A percentile compares a stretch with the other conserved stretches of the same genome.
These are phyloP conservation scores for Clunio marinus DNA, from an alignment of 2,888 invertebrate species.

Conservation along the genomic window DNA sequence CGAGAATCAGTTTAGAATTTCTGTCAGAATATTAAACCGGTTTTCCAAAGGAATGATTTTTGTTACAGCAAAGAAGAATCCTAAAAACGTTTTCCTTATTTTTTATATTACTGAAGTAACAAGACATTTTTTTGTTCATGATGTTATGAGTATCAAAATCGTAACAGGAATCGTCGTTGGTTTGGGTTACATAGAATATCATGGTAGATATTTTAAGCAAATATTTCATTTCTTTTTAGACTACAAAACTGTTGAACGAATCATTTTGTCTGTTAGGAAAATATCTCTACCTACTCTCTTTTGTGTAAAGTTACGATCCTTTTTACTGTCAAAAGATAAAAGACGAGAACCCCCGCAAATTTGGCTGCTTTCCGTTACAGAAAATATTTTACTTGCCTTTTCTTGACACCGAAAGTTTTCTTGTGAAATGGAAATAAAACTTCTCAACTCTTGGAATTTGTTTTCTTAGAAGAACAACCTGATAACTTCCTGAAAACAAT, in stretches of 20 bases:
- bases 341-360: conserved; percentile 11
- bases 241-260: no score
- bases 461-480: not conserved
- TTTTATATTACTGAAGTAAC: not conserved
- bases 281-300: not conserved
- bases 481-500: conserved; percentile 15
- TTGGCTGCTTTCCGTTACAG: not conserved
- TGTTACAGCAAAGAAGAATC: conserved; percentile 17
- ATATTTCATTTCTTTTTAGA: no score
- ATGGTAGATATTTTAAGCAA: no score
- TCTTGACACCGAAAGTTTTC: not conserved
- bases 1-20: not conserved
- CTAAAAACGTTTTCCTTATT: not conserved
- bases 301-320: not conserved
- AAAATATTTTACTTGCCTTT: not conserved
- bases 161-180: not conserved
- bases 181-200: not conserved
- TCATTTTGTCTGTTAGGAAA: no score
- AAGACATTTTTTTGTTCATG: not conserved
- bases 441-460: not conserved
- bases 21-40: not conserved
- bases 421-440: not conserved
- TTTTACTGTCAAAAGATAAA: not conserved
- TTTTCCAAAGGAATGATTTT: not conserved
- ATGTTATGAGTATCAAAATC: not conserved